Evolutionary conservation across 2,113 vertebrate genomes (phyloP), one percentile per base, ranked within the genome.

Genomic region (Ancistrus triradiatus): DNA sequence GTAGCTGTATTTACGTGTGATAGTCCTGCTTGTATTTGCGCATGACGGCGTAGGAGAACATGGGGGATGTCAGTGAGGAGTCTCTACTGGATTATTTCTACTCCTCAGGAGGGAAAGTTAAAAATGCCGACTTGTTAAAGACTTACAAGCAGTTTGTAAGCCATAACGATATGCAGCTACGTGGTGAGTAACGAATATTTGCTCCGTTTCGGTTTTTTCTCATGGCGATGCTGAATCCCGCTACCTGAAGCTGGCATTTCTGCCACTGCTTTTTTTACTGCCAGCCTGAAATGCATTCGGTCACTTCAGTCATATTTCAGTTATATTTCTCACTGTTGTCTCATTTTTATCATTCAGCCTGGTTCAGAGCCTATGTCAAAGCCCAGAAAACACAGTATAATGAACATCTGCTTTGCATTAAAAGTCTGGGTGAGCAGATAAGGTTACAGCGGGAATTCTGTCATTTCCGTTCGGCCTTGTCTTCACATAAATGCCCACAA

Each of bases 111-210:
- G 88, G 83, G 68, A 84, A 80, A 75, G 85, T 90, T 4, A 81
- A 40, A 75, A 89, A 90, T 33, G 78, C 87, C 43, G 86, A 88
- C 1, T 63, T 90, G 8, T 66, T 88, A 58, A 83, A 56, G 74
- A 86, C 75, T 9, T 90, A 81, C 70, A 88, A 87, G 70, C 83
- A 82, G 15, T 87, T 85, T 43, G 87, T 90, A 63, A 85, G 80
- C 60, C 87, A 90, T 65, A 70, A 51, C 62, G 88, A 90, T 77
- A 10, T 73, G 63, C 81, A 86, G 11, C 18, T 87, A 0, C 87
- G 88, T 17, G 86, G 87, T 88, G 60, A 88, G 85, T 84, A 75
- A 3, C 1, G 7, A 24, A 38, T 25, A 15, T 25, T 17, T 17
- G 11, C 9, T 43, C 11, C 63, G 5, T 55, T 28, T 11, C 2